A percentile compares a stretch with the other conserved stretches of the same genome.
Evolutionary conservation across 1,140 invertebrate genomes (phyloP).

Genomic region (Stegodyphus dumicola): DNA sequence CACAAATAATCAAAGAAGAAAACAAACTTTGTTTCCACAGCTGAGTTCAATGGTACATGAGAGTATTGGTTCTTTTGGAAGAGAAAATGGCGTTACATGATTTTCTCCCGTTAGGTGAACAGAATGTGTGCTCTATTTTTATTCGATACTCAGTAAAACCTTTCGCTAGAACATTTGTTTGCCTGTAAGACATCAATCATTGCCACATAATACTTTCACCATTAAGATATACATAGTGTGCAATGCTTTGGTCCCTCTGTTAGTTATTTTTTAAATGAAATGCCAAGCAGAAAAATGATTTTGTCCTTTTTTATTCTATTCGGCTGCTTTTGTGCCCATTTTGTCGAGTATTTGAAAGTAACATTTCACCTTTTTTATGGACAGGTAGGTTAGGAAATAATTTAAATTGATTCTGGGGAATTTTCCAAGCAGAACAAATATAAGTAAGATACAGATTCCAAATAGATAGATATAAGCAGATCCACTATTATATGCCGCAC

Average conservation of each 20-base stretch:
- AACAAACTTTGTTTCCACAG: not conserved
- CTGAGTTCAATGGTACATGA: not conserved
- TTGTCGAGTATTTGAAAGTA: too few species aligned
- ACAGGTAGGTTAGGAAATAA: too few species aligned
- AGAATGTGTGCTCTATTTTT: not conserved
- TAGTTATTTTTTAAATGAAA: not conserved
- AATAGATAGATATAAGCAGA: not conserved
- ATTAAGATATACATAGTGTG: not conserved
- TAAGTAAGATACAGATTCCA: not conserved
- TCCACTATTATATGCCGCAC: not conserved
- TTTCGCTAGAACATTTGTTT: not conserved
- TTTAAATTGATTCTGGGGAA: not conserved
- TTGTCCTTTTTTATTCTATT: too few species aligned
- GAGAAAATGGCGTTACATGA: not conserved
- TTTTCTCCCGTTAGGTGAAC: too few species aligned
- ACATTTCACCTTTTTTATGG: too few species aligned
- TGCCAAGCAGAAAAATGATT: too few species aligned
- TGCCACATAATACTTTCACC: conserved; percentile 13
- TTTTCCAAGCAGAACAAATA: not conserved
- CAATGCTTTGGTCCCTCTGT: not conserved
- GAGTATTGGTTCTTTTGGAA: not conserved
- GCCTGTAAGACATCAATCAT: conserved; percentile 2
- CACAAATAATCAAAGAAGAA: not conserved
- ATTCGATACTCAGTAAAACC: not conserved
- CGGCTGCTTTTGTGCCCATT: too few species aligned